Base-by-base conservation (phyloP, 2,888 invertebrate species). In the Dyspetes luteomarginatus region DNA sequence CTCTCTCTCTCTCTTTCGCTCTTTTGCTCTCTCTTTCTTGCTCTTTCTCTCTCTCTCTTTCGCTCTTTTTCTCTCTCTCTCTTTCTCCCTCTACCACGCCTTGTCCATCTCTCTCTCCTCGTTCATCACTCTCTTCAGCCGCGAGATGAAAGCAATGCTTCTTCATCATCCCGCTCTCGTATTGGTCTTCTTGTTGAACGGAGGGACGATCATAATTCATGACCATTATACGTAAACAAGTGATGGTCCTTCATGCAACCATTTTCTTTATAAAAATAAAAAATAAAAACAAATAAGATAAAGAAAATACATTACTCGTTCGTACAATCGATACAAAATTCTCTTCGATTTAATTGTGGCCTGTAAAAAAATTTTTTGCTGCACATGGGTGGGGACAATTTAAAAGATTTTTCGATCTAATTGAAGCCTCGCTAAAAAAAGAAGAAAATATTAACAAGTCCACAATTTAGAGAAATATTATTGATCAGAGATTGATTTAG, bases 1-100 rank as follows among this genome's bases (percentile, higher is more conserved):
- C 78, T 79, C 60, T 48, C 77, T 36, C 65, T 77, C 78, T 79
- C 60, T 41, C 48, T 62, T 55, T 28, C 60, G 30, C 43, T 41
- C 74, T 52, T 41, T 73, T 65, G 36, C 56, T 69, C 62, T 73
- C 62, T 56, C 26, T 58, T 60, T 12, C 28, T 17, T 19, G 9
- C 7, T 12, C 45, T 24, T 19, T 15, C 15, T 26, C 48, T 3
- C 28, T 52, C 24, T 55, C 24, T 7, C 50, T 15, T 7, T 52
- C 36, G 0, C 41, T 1, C 0, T 41, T 19, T 12, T 60, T 17
- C 5, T 28, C 19, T n/a, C 26, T 55, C 17, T 50, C 7, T 26
- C 17, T 30, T 50, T n/a, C n/a, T n/a, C n/a, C n/a, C n/a, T n/a
- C n/a, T 26, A 41, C 4, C 48, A 3, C 24, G 15, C 30, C 62